Evolutionary conservation across 2,888 invertebrate genomes (phyloP), one percentile per base, ranked within the genome.

Genomic region (Lithophane leautieri): DNA sequence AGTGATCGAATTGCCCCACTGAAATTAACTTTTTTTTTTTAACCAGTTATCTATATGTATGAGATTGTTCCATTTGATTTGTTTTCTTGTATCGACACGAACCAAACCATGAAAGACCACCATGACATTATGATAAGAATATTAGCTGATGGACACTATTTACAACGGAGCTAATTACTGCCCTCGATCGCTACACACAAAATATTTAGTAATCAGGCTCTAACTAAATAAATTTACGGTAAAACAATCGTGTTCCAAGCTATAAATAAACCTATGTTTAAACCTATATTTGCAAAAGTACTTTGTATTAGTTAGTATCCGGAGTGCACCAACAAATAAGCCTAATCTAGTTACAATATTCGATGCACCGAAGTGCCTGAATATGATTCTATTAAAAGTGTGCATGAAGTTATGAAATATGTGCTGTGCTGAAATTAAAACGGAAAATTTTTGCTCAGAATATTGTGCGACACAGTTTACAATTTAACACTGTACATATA

Each of bases 371-470:
- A 70, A 83, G 69, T 70, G 75, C 62, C 14, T 42, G 84, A 60
- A 79, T 69, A 70, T 79, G 79, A 79, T 79, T 83, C 79, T 70
- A 65, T 83, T 79, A 83, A 83, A 70, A 79, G 83, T 60, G 52
- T 60, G 44, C 70, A 70, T 68, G 70, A 60, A 83, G 63, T 65
- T 79, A 42, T 63, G 22, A 79, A 79, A 69, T 65, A 83, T 71
- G 42, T 70, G 28, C 54, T 28, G 19, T 4, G 42, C 34, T 56
- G 19, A 52, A 79, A 67, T 84, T 79, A 72, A 80, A 82, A 82
- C 34, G 42, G n/a, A 42, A 58, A 63, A 52, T 65, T 75, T 58
- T 25, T 22, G 12, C 78, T 54, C 47, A 2, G 52, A 60, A 82
- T 47, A 47, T 77, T 54, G 19, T 60, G 7, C 2, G 65, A 65